Base-by-base conservation (phyloP, 1,140 invertebrate genomes). In the Ceratina australensis region DNA sequence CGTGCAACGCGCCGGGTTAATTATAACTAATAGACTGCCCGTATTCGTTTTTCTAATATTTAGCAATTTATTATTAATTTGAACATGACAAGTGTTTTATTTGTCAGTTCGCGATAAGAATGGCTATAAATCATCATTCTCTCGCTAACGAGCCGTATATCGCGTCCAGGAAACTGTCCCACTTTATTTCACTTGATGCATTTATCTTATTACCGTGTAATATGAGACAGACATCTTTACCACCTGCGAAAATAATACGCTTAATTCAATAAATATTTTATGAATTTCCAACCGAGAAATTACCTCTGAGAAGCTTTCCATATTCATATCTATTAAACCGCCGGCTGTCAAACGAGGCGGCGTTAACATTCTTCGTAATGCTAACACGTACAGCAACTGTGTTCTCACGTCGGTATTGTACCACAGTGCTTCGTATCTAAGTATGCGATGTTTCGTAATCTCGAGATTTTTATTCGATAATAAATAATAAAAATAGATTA, bases 251-350 rank as follows among this genome's bases (percentile, higher is more conserved):
- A n/a, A 52, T 52, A 52, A 52, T 15, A 52, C 1, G 50, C 3
- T 52, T 3, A 18, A 10, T 52, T 52, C 50, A 52, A 52, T 12
- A 8, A 64, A 64, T 33, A 42, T n/a, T 42, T 63, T 18, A 47
- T n/a, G 33, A 52, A 52, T 15, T 52, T 18, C 50, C 18, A 52
- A 18, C 12, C 50, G 50, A 18, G 12, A 52, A 52, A 52, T 52
- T 66, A 66, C 64, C 42, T 66, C 47, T 18, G 22, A 16, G 15
- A 66, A 66, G 10, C 22, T 66, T 66, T 66, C 12, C 64, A 66
- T 50, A 8, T 66, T 66, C 47, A 66, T 16, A 1, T 24, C 2
- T 12, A 66, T 50, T 24, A 66, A 24, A 12, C 47, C 22, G 0
- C 47, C 64, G 7, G 64, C 64, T 10, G 64, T 66, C 24, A 66